Evolutionary conservation across 35 echinoderm and acorn worm genomes (phyloP).

Genomic region (Heliocidaris erythrogramma): DNA sequence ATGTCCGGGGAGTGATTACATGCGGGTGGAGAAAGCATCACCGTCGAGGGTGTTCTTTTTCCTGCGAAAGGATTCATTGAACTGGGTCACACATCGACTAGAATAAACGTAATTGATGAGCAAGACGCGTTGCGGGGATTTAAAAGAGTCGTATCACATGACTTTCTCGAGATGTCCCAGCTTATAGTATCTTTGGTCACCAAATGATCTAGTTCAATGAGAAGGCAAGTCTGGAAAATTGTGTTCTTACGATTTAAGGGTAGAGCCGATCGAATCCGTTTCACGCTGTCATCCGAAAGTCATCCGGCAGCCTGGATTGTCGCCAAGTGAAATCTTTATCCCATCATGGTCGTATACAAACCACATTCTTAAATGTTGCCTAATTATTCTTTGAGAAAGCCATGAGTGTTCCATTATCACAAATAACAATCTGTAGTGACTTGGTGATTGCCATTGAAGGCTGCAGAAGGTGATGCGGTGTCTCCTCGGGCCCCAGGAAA

Average conservation of each 20-base stretch:
- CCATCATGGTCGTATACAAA: neutral
- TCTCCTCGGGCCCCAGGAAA: neutral
- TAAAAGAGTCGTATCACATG: neutral
- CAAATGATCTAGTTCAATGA: neutral
- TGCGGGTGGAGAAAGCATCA: neutral
- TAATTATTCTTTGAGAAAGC: neutral
- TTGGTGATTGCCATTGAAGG: constrained; percentile 20
- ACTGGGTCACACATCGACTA: constrained; percentile 6
- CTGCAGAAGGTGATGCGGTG: constrained; percentile 5
- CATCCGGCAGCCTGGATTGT: too few species aligned
- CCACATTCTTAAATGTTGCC: neutral
- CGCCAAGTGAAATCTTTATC: too few species aligned
- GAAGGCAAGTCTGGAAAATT: too few species aligned
- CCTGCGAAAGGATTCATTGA: neutral
- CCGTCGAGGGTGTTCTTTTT: neutral
- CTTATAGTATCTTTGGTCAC: neutral
- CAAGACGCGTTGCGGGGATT: neutral
- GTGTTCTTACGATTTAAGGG: too few species aligned
- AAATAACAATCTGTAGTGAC: neutral
- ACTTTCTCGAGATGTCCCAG: neutral
- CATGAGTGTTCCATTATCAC: constrained; percentile 33
- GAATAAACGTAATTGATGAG: neutral
- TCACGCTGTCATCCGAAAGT: neutral
- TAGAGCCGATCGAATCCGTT: too few species aligned
- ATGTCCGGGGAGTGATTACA: neutral